Base-by-base conservation (phyloP, 1,140 invertebrate genomes). In the Drosophila oshimai region DNA sequence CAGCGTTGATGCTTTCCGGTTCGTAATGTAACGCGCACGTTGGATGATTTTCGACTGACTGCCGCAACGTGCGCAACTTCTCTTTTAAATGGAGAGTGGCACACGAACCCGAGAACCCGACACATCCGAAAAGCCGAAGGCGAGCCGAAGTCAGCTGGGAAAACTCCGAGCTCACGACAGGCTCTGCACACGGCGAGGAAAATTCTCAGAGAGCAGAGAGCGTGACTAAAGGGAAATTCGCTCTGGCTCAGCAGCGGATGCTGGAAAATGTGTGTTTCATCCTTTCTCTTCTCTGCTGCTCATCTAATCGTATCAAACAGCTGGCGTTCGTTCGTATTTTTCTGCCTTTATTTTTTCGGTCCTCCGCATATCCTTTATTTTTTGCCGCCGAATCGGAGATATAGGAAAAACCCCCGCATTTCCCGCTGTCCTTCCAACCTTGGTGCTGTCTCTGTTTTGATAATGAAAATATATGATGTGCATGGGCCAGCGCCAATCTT, bases 401-500 rank as follows among this genome's bases (percentile, higher is more conserved):
- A 41, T 42, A 44, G n/a, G n/a, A n/a, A n/a, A n/a, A n/a, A n/a
- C 29, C 39, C 20, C 64, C 22, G 15, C 15, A 39, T 26, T 24
- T 26, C 41, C 60, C 20, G 37, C 51, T 13, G 15, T n/a, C n/a
- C n/a, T n/a, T n/a, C 9, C 41, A 22, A 2, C 6, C 28, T 50
- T 34, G 60, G 49, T 39, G 54, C 58, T 77, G 78, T 76, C 60
- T 89, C 75, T 89, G 84, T 86, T 89, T 86, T 89, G 84, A 89
- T 89, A 89, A 89, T 89, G 84, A 89, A 89, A 89, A 89, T 89
- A 89, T 89, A 89, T 89, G 79, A 84, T 79, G 79, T 80, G 75
- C 75, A 79, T 71, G 53, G 70, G 79, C 77, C 69, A 88, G 73
- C 78, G 72, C 64, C 71, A 79, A 81, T 81, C 80, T 86, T 84